phyloP scores from a whole-genome alignment of 2,797 vertebrate species.

The Hippoglossus hippoglossus region DNA sequence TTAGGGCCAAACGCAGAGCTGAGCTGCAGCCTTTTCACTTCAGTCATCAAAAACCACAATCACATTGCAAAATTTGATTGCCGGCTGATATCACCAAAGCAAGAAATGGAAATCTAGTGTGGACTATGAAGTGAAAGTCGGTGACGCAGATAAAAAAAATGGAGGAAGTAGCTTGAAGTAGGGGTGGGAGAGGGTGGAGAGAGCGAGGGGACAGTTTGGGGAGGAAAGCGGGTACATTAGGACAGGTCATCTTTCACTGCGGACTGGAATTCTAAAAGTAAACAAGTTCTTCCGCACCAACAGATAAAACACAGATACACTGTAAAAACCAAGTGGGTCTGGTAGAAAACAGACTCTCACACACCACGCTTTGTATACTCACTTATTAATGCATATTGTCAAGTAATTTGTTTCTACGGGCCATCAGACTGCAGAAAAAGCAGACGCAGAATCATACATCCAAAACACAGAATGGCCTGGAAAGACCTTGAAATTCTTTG shows the following conservation, averaged over 20 bases:
- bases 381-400: conserved; percentile 24
- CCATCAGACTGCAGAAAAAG: neutral
- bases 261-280: conserved; percentile 76
- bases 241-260: conserved; percentile 79
- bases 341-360: conserved; percentile 47
- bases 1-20: conserved; percentile 14
- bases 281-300: conserved; percentile 77
- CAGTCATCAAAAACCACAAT: neutral
- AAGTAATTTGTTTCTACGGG: conserved; percentile 16
- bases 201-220: conserved; percentile 71
- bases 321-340: conserved; percentile 57
- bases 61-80: neutral
- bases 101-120: neutral
- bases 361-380: neutral
- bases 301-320: conserved; percentile 80
- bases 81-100: neutral
- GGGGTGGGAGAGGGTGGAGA: conserved; percentile 3
- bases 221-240: conserved; percentile 75
- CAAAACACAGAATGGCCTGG: conserved; percentile 7
- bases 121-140: conserved; percentile 14
- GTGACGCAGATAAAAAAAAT: neutral
- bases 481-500: conserved; percentile 4
- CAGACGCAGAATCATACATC: neutral
- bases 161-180: conserved; percentile 16
- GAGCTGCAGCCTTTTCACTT: neutral